Evolutionary conservation across 2,113 vertebrate genomes (phyloP).

Genomic region (Pithys albifrons): DNA sequence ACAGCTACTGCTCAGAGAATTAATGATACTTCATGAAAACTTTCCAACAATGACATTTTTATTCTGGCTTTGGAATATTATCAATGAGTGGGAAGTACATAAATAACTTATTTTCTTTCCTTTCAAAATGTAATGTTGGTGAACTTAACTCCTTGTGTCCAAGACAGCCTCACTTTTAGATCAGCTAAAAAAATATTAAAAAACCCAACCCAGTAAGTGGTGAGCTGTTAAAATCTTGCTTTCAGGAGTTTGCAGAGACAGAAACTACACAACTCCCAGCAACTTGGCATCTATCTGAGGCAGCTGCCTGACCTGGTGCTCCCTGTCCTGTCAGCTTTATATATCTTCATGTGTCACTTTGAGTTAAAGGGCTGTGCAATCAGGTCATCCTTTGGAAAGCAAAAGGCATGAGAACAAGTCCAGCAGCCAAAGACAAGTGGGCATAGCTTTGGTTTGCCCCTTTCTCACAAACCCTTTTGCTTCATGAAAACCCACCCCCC

Average conservation of each 20-base stretch:
- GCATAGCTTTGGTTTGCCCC: not conserved
- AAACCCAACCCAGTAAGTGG: rapidly evolving
- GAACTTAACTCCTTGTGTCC: not conserved
- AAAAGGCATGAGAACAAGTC: not conserved
- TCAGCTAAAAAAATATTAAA: not conserved
- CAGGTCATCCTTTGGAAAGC: not conserved
- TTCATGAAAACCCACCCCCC: not conserved
- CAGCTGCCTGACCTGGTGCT: not conserved
- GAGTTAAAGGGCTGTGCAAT: not conserved
- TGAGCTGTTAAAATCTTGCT: not conserved
- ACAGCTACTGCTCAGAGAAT: not conserved
- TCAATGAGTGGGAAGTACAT: not conserved
- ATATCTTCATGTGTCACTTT: not conserved
- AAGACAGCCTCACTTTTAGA: not conserved
- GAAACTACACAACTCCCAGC: not conserved
- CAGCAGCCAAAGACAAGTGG: not conserved
- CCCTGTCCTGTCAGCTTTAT: not conserved
- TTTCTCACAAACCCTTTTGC: not conserved
- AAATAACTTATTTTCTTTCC: constrained; percentile 21
- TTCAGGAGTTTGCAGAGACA: not conserved
- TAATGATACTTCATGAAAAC: not conserved
- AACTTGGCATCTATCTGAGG: not conserved
- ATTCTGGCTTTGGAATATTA: not conserved
- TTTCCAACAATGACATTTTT: not conserved
- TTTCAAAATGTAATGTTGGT: not conserved